Percentiles rank a stretch among this genome's conserved stretches.
Evolutionary conservation across 2,113 vertebrate species (phyloP).

Genomic region (Colaptes auratus): DNA sequence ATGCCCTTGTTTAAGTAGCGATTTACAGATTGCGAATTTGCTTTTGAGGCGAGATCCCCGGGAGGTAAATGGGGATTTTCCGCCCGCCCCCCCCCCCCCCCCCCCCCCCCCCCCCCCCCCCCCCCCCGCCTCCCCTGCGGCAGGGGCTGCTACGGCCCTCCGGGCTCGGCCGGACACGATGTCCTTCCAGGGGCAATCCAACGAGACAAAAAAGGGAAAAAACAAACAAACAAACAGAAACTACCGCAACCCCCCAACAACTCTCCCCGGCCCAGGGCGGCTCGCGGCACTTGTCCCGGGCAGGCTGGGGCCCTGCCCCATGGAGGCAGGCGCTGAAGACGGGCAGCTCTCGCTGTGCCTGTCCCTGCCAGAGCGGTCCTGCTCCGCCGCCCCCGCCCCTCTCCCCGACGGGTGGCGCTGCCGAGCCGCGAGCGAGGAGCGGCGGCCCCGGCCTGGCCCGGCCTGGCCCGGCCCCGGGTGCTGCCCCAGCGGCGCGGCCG

Average conservation of each 20-base stretch:
- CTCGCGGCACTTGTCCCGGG: not conserved
- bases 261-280: not conserved
- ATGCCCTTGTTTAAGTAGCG: constrained; percentile 84
- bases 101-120: no score
- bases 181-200: not conserved
- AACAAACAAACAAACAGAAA: not conserved
- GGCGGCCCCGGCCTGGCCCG: not conserved
- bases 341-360: not conserved
- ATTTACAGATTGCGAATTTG: constrained; percentile 77
- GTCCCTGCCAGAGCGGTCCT: not conserved
- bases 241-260: no score
- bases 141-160: not conserved
- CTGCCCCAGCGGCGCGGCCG: not conserved
- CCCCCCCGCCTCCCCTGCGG: not conserved
- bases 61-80: not conserved
- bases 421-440: constrained; percentile 79
- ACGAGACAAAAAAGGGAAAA: not conserved
- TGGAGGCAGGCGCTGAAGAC: not conserved
- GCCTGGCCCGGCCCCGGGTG: not conserved
- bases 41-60: constrained; percentile 62
- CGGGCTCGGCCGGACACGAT: not conserved
- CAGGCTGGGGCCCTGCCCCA: not conserved
- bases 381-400: not conserved
- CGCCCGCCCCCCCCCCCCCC: no score
- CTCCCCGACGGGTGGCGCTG: constrained; percentile 85